These are phyloP conservation scores for Drosophila mauritiana DNA, from an alignment of 1,140 invertebrate genomes.

Conservation along the genomic window DNA sequence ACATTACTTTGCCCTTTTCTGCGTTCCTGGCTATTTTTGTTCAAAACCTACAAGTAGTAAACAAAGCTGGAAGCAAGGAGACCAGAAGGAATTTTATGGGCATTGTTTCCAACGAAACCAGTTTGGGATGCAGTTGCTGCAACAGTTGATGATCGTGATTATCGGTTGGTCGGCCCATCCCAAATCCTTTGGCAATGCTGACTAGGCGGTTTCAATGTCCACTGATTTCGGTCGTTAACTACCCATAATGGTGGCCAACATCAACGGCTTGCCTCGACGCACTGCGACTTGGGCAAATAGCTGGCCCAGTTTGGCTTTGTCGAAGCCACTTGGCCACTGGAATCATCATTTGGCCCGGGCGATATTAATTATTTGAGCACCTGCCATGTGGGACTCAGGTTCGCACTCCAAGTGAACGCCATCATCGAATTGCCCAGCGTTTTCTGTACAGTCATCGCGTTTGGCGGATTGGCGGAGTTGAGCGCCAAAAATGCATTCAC, in stretches of 20 bases:
- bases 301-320: conserved; percentile 38
- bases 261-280: conserved; percentile 26
- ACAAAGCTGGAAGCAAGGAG: conserved; percentile 9
- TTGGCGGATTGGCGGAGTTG: conserved; percentile 20
- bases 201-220: conserved; percentile 28
- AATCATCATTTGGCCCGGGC: conserved; percentile 23
- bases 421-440: conserved; percentile 45
- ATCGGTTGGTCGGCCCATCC: conserved; percentile 6
- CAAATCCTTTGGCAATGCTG: conserved; percentile 29
- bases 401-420: conserved; percentile 46
- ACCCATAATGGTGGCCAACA: conserved; percentile 13
- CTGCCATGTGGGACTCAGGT: conserved; percentile 33
- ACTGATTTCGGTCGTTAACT: conserved; percentile 33
- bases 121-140: conserved; percentile 4
- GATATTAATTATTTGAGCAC: conserved; percentile 51
- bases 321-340: conserved; percentile 17
- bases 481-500: conserved; percentile 50
- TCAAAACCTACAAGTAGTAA: neutral
- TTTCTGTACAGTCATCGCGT: conserved; percentile 61
- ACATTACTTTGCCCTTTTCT: neutral
- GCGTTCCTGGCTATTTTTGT: neutral
- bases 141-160: conserved; percentile 5
- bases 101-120: conserved; percentile 10
- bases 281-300: conserved; percentile 17
- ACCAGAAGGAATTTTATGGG: neutral